Evolutionary conservation across 2,888 invertebrate species (phyloP), one percentile per base, ranked within the genome.

Genomic region (Cephus pulcher): DNA sequence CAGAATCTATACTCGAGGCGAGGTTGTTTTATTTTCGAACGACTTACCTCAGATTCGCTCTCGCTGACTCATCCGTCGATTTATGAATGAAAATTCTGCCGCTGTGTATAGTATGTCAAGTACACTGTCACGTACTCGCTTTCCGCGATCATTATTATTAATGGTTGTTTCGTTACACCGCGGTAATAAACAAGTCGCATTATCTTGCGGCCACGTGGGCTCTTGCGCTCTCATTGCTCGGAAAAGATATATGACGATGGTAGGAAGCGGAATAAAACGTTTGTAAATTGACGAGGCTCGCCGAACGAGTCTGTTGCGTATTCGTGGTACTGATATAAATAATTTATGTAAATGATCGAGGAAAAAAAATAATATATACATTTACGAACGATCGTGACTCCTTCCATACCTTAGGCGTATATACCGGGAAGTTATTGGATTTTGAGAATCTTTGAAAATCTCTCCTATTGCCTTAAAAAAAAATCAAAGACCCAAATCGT

Each of bases 61-160:
- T 75, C 73, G 77, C 76, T 82, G 81, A 80, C 74, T 80, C 82
- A 81, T 79, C 73, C 74, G 34, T 34, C 75, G 87, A 88, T 89
- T 89, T 89, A 89, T 89, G 89, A 89, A 89, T 89, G 89, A 89
- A 89, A 86, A 88, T 86, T 82, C 82, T 86, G 56, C 9, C 23
- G 23, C 15, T 15, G 33, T 73, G 11, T n/a, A n/a, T 6, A 33
- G 37, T 12, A 15, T 4, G 12, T 37, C 35, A 1, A 12, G 12
- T 37, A 15, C 12, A 15, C 33, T 34, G 6, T 32, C 71, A 32
- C 11, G 32, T n/a, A 30, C 12, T 56, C 23, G 23, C 56, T 56
- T 9, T 56, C 56, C 56, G 56, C 23, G 56, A 56, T 56, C 23
- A 23, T 56, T 56, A 56, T 56, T 56, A 23, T 56, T 56, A 56